phyloP scores from a whole-genome alignment of 2,888 invertebrate species.

The Alentia gelatinosa region DNA sequence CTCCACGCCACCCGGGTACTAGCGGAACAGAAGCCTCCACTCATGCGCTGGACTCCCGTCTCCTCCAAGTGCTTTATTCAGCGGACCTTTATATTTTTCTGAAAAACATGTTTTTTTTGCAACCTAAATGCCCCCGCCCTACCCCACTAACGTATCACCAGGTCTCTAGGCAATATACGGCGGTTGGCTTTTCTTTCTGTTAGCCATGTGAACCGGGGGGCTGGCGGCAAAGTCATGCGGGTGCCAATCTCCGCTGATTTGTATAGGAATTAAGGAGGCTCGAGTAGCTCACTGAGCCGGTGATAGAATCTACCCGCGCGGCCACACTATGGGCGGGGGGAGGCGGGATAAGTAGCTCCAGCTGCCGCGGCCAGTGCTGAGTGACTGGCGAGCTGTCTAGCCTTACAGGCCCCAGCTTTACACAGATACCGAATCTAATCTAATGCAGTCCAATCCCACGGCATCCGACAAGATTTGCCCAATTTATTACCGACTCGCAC shows the following conservation, averaged over 20 bases:
- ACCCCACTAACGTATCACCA: no score
- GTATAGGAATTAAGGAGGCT: background rate
- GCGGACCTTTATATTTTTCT: no score
- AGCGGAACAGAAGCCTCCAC: no score
- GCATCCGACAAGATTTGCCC: background rate
- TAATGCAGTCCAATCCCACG: background rate
- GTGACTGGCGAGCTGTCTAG: background rate
- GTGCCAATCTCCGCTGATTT: background rate
- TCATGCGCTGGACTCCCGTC: no score
- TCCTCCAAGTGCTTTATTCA: no score
- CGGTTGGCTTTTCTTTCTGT: no score
- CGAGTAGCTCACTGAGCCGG: background rate
- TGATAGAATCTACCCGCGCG: background rate
- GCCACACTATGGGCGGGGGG: background rate
- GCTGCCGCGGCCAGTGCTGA: background rate
- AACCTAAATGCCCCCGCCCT: no score
- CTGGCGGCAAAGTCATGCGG: background rate
- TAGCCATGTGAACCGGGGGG: no score
- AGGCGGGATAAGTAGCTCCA: background rate
- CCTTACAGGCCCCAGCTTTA: background rate
- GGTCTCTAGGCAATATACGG: no score
- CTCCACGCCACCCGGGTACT: no score
- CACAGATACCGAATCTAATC: constrained; percentile 1
- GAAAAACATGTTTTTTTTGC: no score
- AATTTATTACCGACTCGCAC: background rate